Evolutionary conservation across 2,797 vertebrate species (phyloP), one percentile per base, ranked within the genome.

Genomic region (Anguilla pacifica): DNA sequence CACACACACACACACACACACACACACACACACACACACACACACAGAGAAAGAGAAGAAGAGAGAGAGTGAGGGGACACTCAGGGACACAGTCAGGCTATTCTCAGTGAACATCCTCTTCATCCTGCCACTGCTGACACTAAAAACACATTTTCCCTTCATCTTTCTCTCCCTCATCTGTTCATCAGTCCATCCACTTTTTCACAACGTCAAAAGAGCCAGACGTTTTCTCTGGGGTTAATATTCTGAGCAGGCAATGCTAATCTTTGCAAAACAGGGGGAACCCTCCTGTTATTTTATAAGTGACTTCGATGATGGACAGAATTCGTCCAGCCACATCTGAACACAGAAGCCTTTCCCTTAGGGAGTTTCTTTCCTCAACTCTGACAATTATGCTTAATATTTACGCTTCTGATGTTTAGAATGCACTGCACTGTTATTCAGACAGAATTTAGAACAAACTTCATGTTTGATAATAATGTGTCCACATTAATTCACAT

Each of bases 41-140:
- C 49, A 51, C 49, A 51, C 2, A 51, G 35, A 35, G 35, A 35
- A 35, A 35, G 35, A 35, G 35, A 35, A 35, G 1, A 35, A 35
- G 35, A 35, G 35, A 35, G 87, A 46, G 92, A 91, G 90, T 91
- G 93, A 93, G 94, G 88, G 91, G 90, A 77, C 93, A 92, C 92
- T 86, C 91, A 91, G 91, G 91, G 93, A 93, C 94, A 90, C 92
- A 90, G 92, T 91, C 0, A 90, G 91, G 91, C 91, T 84, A 35
- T 22, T 7, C 86, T 91, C 61, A 25, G 61, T 67, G 4, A 5
- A 59, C 1, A 59, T 59, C 10, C 57, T 59, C 57, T 59, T 59
- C 57, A 59, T 19, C 57, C 57, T 59, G 57, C 17, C 57, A 59
- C 57, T 51, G 51, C 6, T 51, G 6, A 51, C 6, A 51, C 57